phyloP scores from a whole-genome alignment of 2,113 vertebrate species.

The Cisticola juncidis region DNA sequence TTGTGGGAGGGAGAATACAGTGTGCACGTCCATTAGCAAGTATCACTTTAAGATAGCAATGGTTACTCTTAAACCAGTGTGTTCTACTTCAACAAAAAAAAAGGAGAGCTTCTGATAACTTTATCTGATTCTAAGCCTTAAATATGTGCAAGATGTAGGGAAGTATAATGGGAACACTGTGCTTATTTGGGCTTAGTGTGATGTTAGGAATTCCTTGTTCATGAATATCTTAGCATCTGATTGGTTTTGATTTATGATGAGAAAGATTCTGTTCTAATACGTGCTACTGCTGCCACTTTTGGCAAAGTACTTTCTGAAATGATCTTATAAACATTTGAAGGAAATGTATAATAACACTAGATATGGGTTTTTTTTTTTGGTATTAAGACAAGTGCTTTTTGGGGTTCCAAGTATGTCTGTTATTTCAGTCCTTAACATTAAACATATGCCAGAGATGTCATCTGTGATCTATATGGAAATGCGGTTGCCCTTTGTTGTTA shows the following conservation, averaged over 20 bases:
- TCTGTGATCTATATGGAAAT: neutral
- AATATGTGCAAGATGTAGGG: neutral
- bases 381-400: neutral
- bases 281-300: neutral
- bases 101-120: neutral
- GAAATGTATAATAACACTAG: fast-evolving
- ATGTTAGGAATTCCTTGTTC: neutral
- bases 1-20: neutral
- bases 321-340: neutral
- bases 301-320: neutral
- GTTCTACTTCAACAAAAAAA: neutral
- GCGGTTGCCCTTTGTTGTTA: neutral
- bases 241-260: neutral
- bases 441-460: neutral
- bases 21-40: neutral
- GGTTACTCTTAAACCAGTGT: neutral
- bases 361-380: neutral
- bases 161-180: neutral
- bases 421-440: neutral
- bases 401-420: neutral
- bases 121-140: neutral
- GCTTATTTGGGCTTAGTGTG: neutral
- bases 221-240: neutral
- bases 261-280: neutral
- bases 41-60: neutral